Evolutionary conservation across 2,888 invertebrate genomes (phyloP), one percentile per base, ranked within the genome.

Genomic region (Tenodera sinensis): DNA sequence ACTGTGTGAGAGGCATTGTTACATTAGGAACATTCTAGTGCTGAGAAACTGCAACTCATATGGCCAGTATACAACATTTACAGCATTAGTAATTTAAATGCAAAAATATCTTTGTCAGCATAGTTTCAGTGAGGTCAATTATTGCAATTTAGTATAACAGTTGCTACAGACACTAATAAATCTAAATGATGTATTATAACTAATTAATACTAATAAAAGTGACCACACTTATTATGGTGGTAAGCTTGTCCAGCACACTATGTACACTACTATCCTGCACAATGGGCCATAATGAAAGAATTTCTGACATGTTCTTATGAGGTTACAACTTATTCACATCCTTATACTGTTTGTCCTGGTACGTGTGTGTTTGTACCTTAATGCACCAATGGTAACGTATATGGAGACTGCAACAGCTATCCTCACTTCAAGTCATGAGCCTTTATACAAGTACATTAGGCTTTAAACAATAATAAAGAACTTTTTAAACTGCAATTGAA

Each of bases 401-500:
- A 71, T 71, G 4, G 54, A 71, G 54, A 20, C 54, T 71, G 54
- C 54, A 71, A 71, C 54, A 71, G 15, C 25, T 71, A 71, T 71
- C 54, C 54, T 71, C 25, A 71, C 54, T 71, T 71, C 54, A 71
- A 42, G 54, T 71, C 20, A 71, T 71, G 54, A 71, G 54, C 54
- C 15, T 71, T 71, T 71, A 71, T 71, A 71, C 54, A 71, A 71
- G 54, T 71, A 71, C 54, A 71, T 71, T 71, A 25, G 54, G 54
- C 54, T 20, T 71, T 71, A 25, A 71, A 71, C 54, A 71, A 71
- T 71, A 71, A 71, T 71, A 71, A 71, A 71, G 54, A 30, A 71
- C 15, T 71, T 71, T 85, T 27, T 84, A 88, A 88, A 88, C 88
- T 88, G 54, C 71, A 84, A 71, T 88, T 84, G 25, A 88, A 88